phyloP scores from a whole-genome alignment of 2,797 vertebrate species.

The Pangasius macronema region DNA sequence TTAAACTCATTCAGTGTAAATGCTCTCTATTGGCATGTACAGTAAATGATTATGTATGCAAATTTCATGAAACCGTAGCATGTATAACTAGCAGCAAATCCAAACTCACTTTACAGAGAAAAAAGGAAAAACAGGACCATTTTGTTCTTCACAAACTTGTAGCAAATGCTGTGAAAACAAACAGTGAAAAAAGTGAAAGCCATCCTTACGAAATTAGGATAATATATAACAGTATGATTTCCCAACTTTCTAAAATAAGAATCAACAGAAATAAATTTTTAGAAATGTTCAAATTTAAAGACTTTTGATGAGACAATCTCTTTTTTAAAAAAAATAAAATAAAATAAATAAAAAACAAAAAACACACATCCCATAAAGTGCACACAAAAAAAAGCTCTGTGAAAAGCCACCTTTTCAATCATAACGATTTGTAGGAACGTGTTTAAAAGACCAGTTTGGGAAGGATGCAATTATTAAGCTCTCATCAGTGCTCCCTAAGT shows the following conservation, averaged over 20 bases:
- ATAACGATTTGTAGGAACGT: background rate
- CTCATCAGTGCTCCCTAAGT: background rate
- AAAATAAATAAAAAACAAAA: background rate
- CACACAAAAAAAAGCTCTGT: background rate
- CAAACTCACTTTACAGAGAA: background rate
- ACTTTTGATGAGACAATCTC: background rate
- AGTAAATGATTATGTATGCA: background rate
- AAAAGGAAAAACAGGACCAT: background rate
- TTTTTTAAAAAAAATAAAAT: background rate
- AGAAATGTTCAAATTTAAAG: background rate
- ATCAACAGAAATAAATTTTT: background rate
- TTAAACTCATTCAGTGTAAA: slow-evolving; percentile 2
- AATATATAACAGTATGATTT: background rate
- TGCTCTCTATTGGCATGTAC: background rate
- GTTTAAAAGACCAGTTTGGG: slow-evolving; percentile 7
- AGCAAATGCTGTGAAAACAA: background rate
- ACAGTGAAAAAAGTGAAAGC: background rate
- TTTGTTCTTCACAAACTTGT: background rate
- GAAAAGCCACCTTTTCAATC: slow-evolving; percentile 7
- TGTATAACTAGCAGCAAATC: slow-evolving; percentile 46
- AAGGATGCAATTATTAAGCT: background rate
- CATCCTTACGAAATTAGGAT: background rate
- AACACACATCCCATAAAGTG: slow-evolving; percentile 39
- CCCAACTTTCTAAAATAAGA: background rate
- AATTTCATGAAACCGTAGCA: slow-evolving; percentile 10